These are phyloP conservation scores for Operophtera brumata DNA, from an alignment of 2,888 invertebrate species.

Conservation along the genomic window DNA sequence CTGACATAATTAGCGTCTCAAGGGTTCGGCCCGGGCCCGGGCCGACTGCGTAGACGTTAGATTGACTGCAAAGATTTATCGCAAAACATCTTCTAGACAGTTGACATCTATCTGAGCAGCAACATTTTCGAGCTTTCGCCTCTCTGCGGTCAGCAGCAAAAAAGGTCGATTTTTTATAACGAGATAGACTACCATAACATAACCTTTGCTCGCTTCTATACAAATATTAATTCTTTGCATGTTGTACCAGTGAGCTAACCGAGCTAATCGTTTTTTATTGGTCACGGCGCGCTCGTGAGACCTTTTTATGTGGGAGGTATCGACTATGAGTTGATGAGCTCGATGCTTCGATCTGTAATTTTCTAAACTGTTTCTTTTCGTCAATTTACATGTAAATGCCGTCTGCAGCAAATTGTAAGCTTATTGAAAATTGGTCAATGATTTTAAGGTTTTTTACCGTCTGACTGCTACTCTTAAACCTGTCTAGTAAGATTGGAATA, in stretches of 20 bases:
- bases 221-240: constrained; percentile 73
- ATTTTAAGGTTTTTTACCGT: constrained; percentile 19
- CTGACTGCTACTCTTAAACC: constrained; percentile 17
- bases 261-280: constrained; percentile 59
- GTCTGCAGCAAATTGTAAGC: constrained; percentile 20
- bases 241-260: constrained; percentile 47
- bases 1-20: too few relatives aligned
- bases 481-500: constrained; percentile 26
- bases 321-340: constrained; percentile 43
- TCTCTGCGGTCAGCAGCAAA: constrained; percentile 46
- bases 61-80: too few relatives aligned
- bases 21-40: too few relatives aligned
- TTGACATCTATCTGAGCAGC: constrained; percentile 4
- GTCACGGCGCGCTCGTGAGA: constrained; percentile 50
- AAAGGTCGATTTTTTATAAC: constrained; percentile 62
- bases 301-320: constrained; percentile 57
- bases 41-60: too few relatives aligned
- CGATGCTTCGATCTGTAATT: constrained; percentile 29
- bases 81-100: neutral
- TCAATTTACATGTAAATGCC: constrained; percentile 30
- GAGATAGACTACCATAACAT: constrained; percentile 54
- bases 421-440: constrained; percentile 27
- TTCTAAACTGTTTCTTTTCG: constrained; percentile 33
- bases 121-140: neutral
- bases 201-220: constrained; percentile 68